Base-by-base conservation (phyloP, 2,888 invertebrate species). In the Abrostola tripartita region DNA sequence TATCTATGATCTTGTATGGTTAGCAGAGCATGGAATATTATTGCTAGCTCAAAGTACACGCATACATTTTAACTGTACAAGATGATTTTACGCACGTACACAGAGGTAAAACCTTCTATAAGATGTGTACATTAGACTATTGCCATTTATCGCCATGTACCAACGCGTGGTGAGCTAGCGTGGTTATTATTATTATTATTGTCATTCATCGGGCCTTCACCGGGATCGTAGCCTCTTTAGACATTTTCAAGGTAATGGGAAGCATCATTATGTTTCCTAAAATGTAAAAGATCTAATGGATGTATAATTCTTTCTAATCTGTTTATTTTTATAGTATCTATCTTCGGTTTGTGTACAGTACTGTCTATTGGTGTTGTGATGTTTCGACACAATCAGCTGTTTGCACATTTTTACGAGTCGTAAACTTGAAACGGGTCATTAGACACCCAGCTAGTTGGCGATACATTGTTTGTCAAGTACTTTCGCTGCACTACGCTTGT, bases 1-100 rank as follows among this genome's bases (percentile, higher is more conserved):
- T 69, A 50, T 64, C 64, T 55, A 12, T 35, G 54, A 52, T 57
- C 52, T 57, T 12, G 42, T 58, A 44, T 50, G 42, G 54, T 24
- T 37, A 35, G 7, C 47, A 52, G 12, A 40, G 14, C 5, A 51
- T 53, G n/a, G 52, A 53, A 12, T 44, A 37, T 47, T 35, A 41
- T 38, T 5, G 24, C 24, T 24, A 24, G 24, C 24, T 4, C 24
- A 24, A 4, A 44, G 5, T 7, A 8, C 7, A 44, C 6, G 12
- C n/a, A 12, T 7, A 12, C 0, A 42, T 42, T 42, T 12, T 6
- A 44, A 44, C 7, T 14, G 5, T 14, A 8, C n/a, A 44, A 5
- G 6, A 10, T 11, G 0, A 0, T 9, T 40, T 40, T 40, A 0
- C 40, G 9, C 10, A 24, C 1, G 4, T 40, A 40, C 4, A 10